A percentile compares a stretch with the other conserved stretches of the same genome.
Conservation (phyloP, 2,888 invertebrate species). For the Diabrotica balteata region DNA sequence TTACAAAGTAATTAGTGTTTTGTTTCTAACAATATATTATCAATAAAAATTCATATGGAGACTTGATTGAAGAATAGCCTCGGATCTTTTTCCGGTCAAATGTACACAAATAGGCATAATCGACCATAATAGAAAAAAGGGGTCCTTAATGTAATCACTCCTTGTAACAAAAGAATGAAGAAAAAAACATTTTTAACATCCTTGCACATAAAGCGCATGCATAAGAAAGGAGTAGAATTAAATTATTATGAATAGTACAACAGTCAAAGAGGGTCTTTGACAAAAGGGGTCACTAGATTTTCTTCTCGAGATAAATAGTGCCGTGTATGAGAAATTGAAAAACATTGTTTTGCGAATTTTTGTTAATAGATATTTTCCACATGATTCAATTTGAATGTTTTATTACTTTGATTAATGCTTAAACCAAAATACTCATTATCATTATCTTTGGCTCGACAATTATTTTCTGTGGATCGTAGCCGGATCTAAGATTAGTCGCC, state of each 20-base stretch:
- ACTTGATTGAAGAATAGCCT: too few species aligned
- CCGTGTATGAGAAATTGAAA: not conserved
- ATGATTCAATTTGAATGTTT: too few species aligned
- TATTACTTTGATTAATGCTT: too few species aligned
- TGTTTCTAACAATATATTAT: too few species aligned
- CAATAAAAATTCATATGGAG: too few species aligned
- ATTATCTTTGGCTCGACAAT: too few species aligned
- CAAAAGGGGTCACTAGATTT: not conserved
- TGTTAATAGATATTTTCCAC: too few species aligned
- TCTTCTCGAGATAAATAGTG: not conserved
- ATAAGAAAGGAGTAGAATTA: constrained; percentile 11
- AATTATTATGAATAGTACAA: constrained; percentile 18
- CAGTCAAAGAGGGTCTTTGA: constrained; percentile 19
- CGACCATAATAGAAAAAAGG: not conserved
- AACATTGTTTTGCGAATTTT: not conserved
- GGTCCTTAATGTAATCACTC: constrained; percentile 5
- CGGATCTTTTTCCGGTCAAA: not conserved
- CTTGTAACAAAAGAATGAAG: not conserved
- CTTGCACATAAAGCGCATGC: not conserved
- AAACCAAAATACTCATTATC: too few species aligned
- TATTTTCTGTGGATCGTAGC: too few species aligned
- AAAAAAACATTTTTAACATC: constrained; percentile 4
- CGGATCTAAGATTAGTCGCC: too few species aligned
- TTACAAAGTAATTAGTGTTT: too few species aligned
- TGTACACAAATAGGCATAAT: not conserved